Evolutionary conservation across 2,888 invertebrate genomes (phyloP), one percentile per base, ranked within the genome.

Genomic region (Chloromyia formosa): DNA sequence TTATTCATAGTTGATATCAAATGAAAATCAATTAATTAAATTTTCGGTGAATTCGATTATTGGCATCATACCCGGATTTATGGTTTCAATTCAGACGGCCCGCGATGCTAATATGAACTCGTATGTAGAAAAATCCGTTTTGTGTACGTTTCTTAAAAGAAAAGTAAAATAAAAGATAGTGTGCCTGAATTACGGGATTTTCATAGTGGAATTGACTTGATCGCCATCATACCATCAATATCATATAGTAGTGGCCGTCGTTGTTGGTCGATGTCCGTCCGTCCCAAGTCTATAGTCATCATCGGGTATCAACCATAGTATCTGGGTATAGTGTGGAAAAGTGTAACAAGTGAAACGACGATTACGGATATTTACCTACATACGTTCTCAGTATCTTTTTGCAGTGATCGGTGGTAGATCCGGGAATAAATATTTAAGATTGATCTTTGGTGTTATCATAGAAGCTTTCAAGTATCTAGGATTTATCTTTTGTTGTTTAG

Each of bases 261-360:
- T 35, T 35, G 27, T 35, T 35, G 27, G 27, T 35, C 27, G 27
- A 35, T 35, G 27, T 35, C n/a, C 2, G 27, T 35, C 27, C 27
- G 27, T 35, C 27, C 27, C 27, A 35, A 35, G 27, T 35, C 27
- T n/a, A 35, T 35, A 35, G 27, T 35, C 27, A 62, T 66, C 22
- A 22, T 18, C 56, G 27, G 27, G 27, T 35, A 35, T 35, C 27
- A 35, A 35, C 27, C 27, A 35, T 35, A 35, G 27, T 35, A 35
- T 35, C 49, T 66, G 66, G 66, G 66, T 66, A 66, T 49, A 66
- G 45, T 66, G 66, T 66, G 66, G 49, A 66, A 66, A 66, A 71
- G 71, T 71, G 71, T 71, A 56, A 56, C 58, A 71, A 71, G 71
- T 71, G 71, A 71, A 71, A 56, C 58, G 71, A 71, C 18, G 40